Evolutionary conservation across 2,797 vertebrate genomes (phyloP).

Genomic region (Coendou prehensilis): DNA sequence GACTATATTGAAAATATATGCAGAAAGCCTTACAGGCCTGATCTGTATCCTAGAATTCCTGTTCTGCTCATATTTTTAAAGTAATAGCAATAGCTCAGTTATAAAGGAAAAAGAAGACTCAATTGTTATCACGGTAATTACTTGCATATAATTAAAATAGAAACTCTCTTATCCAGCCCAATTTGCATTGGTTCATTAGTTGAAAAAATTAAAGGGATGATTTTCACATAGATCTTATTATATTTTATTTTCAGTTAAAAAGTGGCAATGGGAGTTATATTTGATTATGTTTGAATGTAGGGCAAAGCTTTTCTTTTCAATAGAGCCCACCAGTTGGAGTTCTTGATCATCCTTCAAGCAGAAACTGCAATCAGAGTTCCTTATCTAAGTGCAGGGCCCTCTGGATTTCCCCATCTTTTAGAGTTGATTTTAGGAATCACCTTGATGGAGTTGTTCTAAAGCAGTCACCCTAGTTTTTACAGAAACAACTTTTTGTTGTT

Average conservation of each 20-base stretch:
- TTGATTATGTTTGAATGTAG: not conserved
- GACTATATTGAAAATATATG: not conserved
- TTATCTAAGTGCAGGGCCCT: not conserved
- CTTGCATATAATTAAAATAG: conserved; percentile 61
- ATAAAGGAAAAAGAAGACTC: conserved; percentile 6
- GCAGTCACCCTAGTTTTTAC: conserved; percentile 2
- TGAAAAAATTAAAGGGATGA: conserved; percentile 1
- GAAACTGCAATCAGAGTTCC: not conserved
- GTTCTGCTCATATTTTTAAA: conserved; percentile 54
- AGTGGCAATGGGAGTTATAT: not conserved
- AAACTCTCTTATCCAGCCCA: conserved; percentile 17
- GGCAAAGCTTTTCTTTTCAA: not conserved
- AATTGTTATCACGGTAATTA: conserved; percentile 63
- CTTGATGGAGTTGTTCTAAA: conserved; percentile 25
- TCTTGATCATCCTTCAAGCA: not conserved
- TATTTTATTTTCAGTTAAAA: conserved; percentile 70
- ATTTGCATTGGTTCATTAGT: conserved; percentile 60
- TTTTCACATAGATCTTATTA: conserved; percentile 49
- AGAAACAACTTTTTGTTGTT: not conserved
- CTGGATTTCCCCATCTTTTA: not conserved
- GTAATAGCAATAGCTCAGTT: conserved; percentile 40
- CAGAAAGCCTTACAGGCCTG: not conserved
- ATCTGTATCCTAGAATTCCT: not conserved
- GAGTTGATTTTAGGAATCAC: not conserved
- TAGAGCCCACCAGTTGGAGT: not conserved